Evolutionary conservation across 1,140 invertebrate genomes (phyloP).

Genomic region (Zaprionus gabonicus): DNA sequence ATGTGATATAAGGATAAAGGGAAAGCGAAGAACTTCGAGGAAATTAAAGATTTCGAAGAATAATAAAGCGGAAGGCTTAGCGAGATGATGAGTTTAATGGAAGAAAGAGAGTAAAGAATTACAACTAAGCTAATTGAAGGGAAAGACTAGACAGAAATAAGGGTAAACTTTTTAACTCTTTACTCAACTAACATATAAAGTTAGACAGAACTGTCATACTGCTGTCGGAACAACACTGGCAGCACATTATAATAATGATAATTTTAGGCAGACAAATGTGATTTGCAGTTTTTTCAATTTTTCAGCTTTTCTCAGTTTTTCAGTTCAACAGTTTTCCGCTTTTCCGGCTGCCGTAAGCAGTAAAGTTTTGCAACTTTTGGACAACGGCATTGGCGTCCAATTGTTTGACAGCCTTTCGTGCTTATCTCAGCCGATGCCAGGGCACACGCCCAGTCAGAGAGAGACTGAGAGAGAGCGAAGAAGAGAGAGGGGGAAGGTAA

Average conservation of each 20-base stretch:
- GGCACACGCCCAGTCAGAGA: conserved; percentile 9
- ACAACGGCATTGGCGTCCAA: conserved; percentile 56
- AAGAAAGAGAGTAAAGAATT: background rate
- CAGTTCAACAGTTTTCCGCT: conserved; percentile 3
- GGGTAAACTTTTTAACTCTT: background rate
- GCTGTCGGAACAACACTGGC: background rate
- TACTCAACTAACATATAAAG: background rate
- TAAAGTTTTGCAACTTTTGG: conserved; percentile 54
- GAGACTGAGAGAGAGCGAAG: background rate
- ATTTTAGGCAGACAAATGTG: conserved; percentile 9
- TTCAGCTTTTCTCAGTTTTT: conserved; percentile 6
- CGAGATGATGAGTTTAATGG: background rate
- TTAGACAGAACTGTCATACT: no score
- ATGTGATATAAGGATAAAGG: background rate
- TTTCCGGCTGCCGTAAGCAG: conserved; percentile 25
- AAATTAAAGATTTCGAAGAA: background rate
- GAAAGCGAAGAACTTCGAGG: background rate
- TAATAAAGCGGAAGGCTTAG: background rate
- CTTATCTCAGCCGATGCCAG: conserved; percentile 1
- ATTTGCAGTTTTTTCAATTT: conserved; percentile 11
- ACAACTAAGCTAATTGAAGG: background rate
- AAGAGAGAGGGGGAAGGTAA: background rate
- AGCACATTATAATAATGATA: conserved; percentile 4
- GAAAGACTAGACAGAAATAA: background rate
- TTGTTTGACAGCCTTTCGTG: conserved; percentile 29